phyloP scores from a whole-genome alignment of 1,140 invertebrate genomes.

The Caenorhabditis remanei region DNA sequence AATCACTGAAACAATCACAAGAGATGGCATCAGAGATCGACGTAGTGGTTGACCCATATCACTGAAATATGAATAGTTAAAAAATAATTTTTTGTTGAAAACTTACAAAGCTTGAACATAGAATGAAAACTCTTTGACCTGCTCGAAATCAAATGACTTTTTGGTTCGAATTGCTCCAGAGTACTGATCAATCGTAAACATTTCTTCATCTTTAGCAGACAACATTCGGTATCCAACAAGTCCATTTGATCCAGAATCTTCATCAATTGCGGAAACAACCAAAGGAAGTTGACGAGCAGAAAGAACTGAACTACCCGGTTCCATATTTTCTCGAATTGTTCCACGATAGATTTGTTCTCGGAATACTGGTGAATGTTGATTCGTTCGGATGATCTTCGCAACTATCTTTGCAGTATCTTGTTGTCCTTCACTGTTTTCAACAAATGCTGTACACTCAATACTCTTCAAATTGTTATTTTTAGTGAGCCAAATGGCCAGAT shows the following conservation, averaged over 20 bases:
- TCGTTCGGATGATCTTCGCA: slow-evolving; percentile 88
- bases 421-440: slow-evolving; percentile 48
- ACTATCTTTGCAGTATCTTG: slow-evolving; percentile 83
- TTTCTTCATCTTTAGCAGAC: slow-evolving; percentile 72
- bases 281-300: slow-evolving; percentile 55
- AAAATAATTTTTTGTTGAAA: neutral
- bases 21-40: slow-evolving; percentile 56
- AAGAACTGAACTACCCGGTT: slow-evolving; percentile 60
- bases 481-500: slow-evolving; percentile 60
- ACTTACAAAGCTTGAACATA: slow-evolving; percentile 63
- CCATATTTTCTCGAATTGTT: slow-evolving; percentile 62
- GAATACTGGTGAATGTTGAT: slow-evolving; percentile 91
- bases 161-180: slow-evolving; percentile 66
- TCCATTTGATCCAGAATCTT: slow-evolving; percentile 93
- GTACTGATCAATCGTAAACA: slow-evolving; percentile 65
- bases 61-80: neutral
- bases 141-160: slow-evolving; percentile 65
- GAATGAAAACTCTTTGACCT: slow-evolving; percentile 64
- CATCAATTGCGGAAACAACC: slow-evolving; percentile 88
- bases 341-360: slow-evolving; percentile 82
- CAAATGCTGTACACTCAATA: slow-evolving; percentile 63
- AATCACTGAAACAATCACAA: slow-evolving; percentile 82
- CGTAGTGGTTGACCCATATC: slow-evolving; percentile 67
- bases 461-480: slow-evolving; percentile 42
- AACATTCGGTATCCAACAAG: slow-evolving; percentile 92